Base-by-base conservation (phyloP, 2,797 vertebrate genomes). In the Syndactyla subalaris region DNA sequence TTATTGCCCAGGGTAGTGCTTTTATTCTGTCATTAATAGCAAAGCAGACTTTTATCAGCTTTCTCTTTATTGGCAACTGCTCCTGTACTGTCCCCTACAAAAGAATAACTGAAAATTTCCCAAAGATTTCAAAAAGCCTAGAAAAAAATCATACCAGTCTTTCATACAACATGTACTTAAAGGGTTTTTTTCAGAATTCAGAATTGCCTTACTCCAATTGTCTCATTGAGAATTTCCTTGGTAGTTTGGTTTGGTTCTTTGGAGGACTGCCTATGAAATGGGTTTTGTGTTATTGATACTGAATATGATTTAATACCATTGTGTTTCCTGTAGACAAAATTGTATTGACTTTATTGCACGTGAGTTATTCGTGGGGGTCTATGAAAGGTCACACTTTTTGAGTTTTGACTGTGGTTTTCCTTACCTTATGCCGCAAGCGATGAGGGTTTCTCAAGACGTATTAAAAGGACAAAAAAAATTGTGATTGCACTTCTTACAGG, bases 351-450 rank as follows among this genome's bases (percentile, higher is more conserved):
- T 88, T 74, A 58, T 34, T 38, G 5, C 11, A 18, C 6, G 2
- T 46, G 38, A 4, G 12, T 26, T 74, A 54, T 26, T 45, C 0
- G 0, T 32, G 26, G 5, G 2, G 6, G 1, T 32, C 12, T 85
- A 34, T 57, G 34, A n/a, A 49, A 72, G 14, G 22, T 26, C 23
- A n/a, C 6, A 23, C 13, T 73, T 74, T 41, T 32, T 68, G 7
- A 39, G 39, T 14, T 39, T 39, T 39, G 39, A 15, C 8, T 58
- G 16, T 46, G 48, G 1, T 70, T 61, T 68, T 66, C 39, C 34
- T 36, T 78, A 43, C 14, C 9, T 73, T 49, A 34, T 27, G 5
- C 39, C 48, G 6, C 14, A 85, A 66, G 8, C 12, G n/a, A 66
- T 51, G 20, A 80, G 32, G 4, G 6, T 23, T 92, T 95, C 34